These are phyloP conservation scores for Cnemophilus loriae DNA, from an alignment of 2,113 vertebrate species.

Conservation along the genomic window DNA sequence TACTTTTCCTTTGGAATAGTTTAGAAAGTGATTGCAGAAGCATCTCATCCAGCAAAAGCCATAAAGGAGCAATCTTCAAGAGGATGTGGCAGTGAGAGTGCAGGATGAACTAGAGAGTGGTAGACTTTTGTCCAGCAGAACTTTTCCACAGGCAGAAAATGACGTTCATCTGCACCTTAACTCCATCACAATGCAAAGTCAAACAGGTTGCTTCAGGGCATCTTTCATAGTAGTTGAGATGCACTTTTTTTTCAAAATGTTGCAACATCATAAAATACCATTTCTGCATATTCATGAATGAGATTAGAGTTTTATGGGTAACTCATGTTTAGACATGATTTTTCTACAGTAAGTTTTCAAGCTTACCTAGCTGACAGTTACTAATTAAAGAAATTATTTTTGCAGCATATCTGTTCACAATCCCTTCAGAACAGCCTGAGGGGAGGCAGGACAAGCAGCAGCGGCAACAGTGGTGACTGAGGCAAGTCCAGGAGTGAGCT, in stretches of 20 bases:
- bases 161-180: neutral
- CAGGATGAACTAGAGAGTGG: neutral
- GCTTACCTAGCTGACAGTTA: neutral
- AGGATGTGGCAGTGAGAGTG: neutral
- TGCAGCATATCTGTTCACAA: neutral
- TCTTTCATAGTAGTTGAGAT: neutral
- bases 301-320: neutral
- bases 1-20: neutral
- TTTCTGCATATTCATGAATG: neutral
- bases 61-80: neutral
- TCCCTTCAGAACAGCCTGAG: neutral
- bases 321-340: neutral
- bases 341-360: neutral
- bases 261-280: neutral
- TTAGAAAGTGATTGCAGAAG: neutral
- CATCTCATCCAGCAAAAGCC: neutral
- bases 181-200: neutral
- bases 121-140: neutral
- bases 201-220: neutral
- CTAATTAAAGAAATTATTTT: neutral
- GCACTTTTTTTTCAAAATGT: neutral
- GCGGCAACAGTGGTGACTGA: fast-evolving
- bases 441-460: neutral
- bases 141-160: neutral
- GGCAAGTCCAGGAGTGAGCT: neutral